Conservation (phyloP, 2,113 vertebrate species). For the Boulengeromyrus knoepffleri region DNA sequence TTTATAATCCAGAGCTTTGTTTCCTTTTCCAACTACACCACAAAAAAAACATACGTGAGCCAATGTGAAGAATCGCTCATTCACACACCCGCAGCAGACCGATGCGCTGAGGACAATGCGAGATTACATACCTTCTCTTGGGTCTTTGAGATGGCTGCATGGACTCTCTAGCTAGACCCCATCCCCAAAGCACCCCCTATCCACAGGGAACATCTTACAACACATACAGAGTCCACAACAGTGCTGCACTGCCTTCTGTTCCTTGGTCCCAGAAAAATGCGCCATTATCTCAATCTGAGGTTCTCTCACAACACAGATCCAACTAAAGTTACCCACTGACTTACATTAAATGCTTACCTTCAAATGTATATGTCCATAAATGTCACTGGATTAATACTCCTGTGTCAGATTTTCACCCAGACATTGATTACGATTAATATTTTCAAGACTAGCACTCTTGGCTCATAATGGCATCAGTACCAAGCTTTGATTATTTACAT, state of each 20-base stretch:
- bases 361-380: not conserved
- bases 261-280: not conserved
- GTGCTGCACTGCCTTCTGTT: not conserved
- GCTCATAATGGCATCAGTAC: not conserved
- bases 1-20: not conserved
- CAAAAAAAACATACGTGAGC: not conserved
- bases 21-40: not conserved
- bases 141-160: not conserved
- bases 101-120: not conserved
- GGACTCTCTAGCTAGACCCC: not conserved
- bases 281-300: not conserved
- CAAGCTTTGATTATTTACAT: not conserved
- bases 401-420: constrained; percentile 41
- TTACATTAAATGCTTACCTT: not conserved
- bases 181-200: not conserved
- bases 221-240: not conserved
- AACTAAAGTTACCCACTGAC: not conserved
- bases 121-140: not conserved
- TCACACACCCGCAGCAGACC: not conserved
- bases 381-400: constrained; percentile 54
- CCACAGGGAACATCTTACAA: not conserved
- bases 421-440: not conserved
- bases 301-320: not conserved
- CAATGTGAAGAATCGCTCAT: not conserved
- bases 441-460: not conserved